Percentiles rank a stretch among this genome's conserved stretches.
Conservation (phyloP, 2,888 invertebrate species). For the Proisotoma minuta region DNA sequence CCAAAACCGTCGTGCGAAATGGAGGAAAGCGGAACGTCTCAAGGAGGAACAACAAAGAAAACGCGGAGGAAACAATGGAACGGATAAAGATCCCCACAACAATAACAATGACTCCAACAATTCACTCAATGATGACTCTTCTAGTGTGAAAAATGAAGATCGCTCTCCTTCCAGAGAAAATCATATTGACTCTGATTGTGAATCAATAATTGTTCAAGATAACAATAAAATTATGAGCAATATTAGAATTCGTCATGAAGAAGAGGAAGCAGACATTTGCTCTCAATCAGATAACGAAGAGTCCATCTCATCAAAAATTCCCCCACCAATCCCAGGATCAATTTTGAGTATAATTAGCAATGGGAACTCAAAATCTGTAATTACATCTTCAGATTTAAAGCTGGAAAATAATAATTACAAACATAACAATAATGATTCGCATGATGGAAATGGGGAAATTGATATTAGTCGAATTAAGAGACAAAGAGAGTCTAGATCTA, state of each 20-base stretch:
- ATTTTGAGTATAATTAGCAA: neutral
- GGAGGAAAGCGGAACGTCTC: slow-evolving; percentile 85
- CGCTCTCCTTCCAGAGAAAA: neutral
- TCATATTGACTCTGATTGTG: neutral
- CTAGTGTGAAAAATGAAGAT: neutral
- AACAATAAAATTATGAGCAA: neutral
- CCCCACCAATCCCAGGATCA: neutral
- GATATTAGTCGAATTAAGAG: too few relatives aligned
- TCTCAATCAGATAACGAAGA: neutral
- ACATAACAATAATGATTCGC: neutral
- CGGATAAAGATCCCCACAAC: too few relatives aligned
- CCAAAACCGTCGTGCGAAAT: slow-evolving; percentile 86
- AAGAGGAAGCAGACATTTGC: neutral
- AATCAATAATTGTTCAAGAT: slow-evolving; percentile 4
- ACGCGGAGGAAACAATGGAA: slow-evolving; percentile 34
- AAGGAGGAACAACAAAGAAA: slow-evolving; percentile 78
- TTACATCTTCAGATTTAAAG: neutral
- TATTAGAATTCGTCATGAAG: neutral
- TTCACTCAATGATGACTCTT: neutral
- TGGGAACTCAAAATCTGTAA: neutral
- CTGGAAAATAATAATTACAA: neutral
- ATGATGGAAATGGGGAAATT: too few relatives aligned
- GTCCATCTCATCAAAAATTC: neutral
- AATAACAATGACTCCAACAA: neutral
- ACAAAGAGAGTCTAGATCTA: neutral